phyloP scores from a whole-genome alignment of 2,888 invertebrate genomes.

The Hydrotaea diabolus region DNA sequence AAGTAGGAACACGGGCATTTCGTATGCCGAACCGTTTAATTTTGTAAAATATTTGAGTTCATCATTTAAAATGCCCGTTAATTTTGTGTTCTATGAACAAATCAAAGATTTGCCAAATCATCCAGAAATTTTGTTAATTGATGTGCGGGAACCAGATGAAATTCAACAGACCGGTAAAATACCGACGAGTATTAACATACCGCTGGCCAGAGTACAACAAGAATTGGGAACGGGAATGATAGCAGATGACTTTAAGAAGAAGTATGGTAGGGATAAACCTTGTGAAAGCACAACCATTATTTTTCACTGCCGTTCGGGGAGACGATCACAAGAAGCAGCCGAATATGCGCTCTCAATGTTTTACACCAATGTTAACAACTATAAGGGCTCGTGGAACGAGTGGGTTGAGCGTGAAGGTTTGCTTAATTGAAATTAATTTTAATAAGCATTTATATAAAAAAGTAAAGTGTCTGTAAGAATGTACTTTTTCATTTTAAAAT shows the following conservation, averaged over 20 bases:
- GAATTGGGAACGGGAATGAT: slow-evolving; percentile 69
- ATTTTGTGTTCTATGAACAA: slow-evolving; percentile 75
- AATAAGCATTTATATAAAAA: not conserved
- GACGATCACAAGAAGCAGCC: slow-evolving; percentile 84
- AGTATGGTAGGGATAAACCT: slow-evolving; percentile 84
- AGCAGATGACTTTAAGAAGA: slow-evolving; percentile 82
- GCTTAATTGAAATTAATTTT: not conserved
- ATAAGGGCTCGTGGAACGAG: slow-evolving; percentile 78
- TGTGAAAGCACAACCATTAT: slow-evolving; percentile 83
- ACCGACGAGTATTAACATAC: slow-evolving; percentile 89
- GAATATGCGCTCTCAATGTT: slow-evolving; percentile 80
- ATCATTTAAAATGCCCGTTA: no score
- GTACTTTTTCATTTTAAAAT: no score
- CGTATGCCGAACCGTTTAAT: no score
- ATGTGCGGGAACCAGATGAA: slow-evolving; percentile 89
- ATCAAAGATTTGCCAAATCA: slow-evolving; percentile 81
- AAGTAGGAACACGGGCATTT: no score
- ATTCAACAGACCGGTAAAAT: slow-evolving; percentile 86
- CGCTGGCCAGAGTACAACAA: slow-evolving; percentile 82
- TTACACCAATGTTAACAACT: slow-evolving; percentile 76
- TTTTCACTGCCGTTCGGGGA: slow-evolving; percentile 86
- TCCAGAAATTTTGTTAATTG: slow-evolving; percentile 84
- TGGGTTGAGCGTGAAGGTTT: slow-evolving; percentile 78
- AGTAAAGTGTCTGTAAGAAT: no score
- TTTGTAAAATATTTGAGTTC: no score